Evolutionary conservation across 2,113 vertebrate species (phyloP).

Genomic region (Pomatostomus ruficeps): DNA sequence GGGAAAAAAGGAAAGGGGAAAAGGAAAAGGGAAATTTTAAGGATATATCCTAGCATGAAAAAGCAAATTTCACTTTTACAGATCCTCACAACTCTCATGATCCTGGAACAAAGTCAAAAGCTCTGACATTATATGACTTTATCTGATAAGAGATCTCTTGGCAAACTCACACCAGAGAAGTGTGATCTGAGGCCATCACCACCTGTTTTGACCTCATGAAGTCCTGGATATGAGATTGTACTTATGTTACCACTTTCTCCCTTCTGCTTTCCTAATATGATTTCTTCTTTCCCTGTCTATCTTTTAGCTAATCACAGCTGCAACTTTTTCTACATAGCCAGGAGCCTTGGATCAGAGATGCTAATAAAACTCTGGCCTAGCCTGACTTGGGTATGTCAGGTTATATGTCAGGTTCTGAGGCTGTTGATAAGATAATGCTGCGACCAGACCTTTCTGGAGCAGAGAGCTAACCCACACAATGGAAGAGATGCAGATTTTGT

Average conservation of each 20-base stretch:
- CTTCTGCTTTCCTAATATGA: neutral
- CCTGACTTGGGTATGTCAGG: neutral
- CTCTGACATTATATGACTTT: neutral
- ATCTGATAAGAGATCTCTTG: neutral
- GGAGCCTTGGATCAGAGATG: neutral
- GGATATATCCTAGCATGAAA: neutral
- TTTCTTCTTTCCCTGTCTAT: neutral
- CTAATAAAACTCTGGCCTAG: neutral
- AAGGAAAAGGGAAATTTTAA: neutral
- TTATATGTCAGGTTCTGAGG: neutral
- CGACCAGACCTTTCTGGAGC: fast-evolving
- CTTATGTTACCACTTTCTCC: neutral
- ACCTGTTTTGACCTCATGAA: neutral
- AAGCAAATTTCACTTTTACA: neutral
- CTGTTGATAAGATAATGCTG: neutral
- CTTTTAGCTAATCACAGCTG: neutral
- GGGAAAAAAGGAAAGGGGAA: neutral
- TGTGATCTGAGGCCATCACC: neutral
- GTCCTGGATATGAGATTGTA: neutral
- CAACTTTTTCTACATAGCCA: neutral
- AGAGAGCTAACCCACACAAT: neutral
- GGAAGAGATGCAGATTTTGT: neutral
- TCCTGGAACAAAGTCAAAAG: neutral
- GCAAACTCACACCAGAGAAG: neutral
- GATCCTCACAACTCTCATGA: neutral